A percentile compares a stretch with the other conserved stretches of the same genome.
These are phyloP conservation scores for Corythaeola cristata DNA, from an alignment of 2,113 vertebrate genomes.

Conservation along the genomic window DNA sequence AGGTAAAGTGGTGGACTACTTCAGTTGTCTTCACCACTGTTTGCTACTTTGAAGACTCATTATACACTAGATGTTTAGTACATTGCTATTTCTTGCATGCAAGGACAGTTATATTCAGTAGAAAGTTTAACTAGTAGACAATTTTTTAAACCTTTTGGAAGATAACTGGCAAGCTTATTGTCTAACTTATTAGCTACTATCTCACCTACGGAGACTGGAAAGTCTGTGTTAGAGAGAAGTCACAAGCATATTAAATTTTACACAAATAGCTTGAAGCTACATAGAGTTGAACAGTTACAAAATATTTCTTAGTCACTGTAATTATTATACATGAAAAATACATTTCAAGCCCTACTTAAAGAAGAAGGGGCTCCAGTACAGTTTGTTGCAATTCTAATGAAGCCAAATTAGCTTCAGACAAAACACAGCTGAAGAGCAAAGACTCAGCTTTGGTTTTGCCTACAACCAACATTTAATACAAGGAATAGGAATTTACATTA, in stretches of 20 bases:
- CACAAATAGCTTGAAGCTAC: constrained; percentile 36
- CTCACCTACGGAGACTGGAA: background rate
- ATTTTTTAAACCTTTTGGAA: background rate
- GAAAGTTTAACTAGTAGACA: constrained; percentile 28
- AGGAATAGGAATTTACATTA: constrained; percentile 51
- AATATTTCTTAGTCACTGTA: constrained; percentile 4
- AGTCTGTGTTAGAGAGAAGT: constrained; percentile 1
- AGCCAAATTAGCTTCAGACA: constrained; percentile 22
- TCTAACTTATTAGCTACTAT: background rate
- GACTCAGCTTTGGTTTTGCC: constrained; percentile 41
- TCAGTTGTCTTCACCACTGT: background rate
- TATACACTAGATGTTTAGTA: background rate
- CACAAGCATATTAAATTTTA: constrained; percentile 12
- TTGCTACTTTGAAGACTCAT: background rate
- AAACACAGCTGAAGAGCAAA: constrained; percentile 35
- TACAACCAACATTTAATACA: constrained; percentile 24
- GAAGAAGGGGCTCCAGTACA: background rate
- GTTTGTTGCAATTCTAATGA: constrained; percentile 26
- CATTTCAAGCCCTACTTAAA: background rate
- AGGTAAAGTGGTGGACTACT: background rate
- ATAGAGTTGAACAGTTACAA: constrained; percentile 52
- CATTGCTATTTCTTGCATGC: constrained; percentile 35
- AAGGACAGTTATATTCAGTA: constrained; percentile 50
- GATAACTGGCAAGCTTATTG: background rate
- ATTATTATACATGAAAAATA: constrained; percentile 33